A percentile compares a stretch with the other conserved stretches of the same genome.
Evolutionary conservation across 2,888 invertebrate genomes (phyloP).

Genomic region (Temnothorax unifasciatus): DNA sequence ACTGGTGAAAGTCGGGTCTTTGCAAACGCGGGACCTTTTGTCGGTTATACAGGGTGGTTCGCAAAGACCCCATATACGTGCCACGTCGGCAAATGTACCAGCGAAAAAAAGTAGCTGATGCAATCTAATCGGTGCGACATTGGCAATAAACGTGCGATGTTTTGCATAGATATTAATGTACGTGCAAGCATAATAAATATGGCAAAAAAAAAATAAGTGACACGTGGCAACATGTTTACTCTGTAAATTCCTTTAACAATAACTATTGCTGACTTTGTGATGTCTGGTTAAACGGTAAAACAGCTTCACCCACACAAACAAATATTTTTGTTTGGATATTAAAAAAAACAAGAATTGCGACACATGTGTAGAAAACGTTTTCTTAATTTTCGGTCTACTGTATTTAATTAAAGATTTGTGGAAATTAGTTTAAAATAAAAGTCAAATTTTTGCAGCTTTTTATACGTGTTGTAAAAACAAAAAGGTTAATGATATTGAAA

Average conservation of each 20-base stretch:
- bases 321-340: background rate
- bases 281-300: background rate
- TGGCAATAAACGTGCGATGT: background rate
- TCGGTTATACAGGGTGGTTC: conserved; percentile 47
- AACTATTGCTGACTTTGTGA: conserved; percentile 1
- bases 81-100: background rate
- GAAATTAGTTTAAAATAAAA: background rate
- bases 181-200: background rate
- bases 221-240: background rate
- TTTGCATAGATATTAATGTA: conserved; percentile 1
- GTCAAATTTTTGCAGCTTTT: conserved; percentile 8
- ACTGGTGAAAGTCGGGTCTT: conserved; percentile 78
- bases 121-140: conserved; percentile 15
- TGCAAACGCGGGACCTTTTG: conserved; percentile 64
- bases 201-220: background rate
- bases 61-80: background rate
- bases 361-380: background rate
- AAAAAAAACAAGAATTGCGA: background rate
- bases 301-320: background rate
- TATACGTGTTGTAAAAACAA: background rate
- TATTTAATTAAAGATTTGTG: background rate
- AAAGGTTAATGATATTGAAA: background rate
- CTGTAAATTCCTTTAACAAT: conserved; percentile 2
- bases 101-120: conserved; percentile 25
- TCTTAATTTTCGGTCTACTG: background rate